A percentile compares a stretch with the other conserved stretches of the same genome.
Evolutionary conservation across 1,140 invertebrate species (phyloP).

Genomic region (Macrostomum lignano): DNA sequence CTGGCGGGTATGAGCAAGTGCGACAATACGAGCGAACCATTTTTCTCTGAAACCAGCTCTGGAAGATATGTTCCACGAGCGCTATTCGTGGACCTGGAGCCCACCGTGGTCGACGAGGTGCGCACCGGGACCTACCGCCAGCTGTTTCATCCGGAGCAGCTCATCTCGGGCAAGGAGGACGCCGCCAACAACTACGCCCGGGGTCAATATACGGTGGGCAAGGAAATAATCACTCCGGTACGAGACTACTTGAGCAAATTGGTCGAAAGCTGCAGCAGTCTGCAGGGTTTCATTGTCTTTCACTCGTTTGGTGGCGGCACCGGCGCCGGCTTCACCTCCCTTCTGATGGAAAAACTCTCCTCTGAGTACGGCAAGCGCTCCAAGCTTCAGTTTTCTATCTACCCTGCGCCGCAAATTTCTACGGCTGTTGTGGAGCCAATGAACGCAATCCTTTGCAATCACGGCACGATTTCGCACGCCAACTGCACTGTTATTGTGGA

Average conservation of each 20-base stretch:
- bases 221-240: conserved; percentile 7
- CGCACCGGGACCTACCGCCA: conserved; percentile 13
- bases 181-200: conserved; percentile 37
- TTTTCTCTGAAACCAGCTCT: conserved; percentile 5
- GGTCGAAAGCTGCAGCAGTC: conserved; percentile 10
- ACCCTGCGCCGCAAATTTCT: conserved; percentile 11
- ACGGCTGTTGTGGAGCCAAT: conserved; percentile 21
- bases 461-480: conserved; percentile 16
- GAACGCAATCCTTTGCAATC: conserved; percentile 23
- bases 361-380: conserved; percentile 27
- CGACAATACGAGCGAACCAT: no score
- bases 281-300: conserved; percentile 12
- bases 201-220: conserved; percentile 10
- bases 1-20: no score
- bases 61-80: conserved; percentile 17
- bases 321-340: conserved; percentile 11
- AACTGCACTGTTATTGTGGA: conserved; percentile 22
- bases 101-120: conserved; percentile 19
- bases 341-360: conserved; percentile 11
- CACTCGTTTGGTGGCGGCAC: conserved; percentile 1
- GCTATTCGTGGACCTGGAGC: conserved; percentile 18
- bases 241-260: conserved; percentile 3
- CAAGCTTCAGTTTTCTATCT: conserved; percentile 12
- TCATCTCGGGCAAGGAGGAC: conserved; percentile 39
- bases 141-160: conserved; percentile 18